Evolutionary conservation across 2,797 vertebrate genomes (phyloP).

Genomic region (Craterocephalus amniculus): DNA sequence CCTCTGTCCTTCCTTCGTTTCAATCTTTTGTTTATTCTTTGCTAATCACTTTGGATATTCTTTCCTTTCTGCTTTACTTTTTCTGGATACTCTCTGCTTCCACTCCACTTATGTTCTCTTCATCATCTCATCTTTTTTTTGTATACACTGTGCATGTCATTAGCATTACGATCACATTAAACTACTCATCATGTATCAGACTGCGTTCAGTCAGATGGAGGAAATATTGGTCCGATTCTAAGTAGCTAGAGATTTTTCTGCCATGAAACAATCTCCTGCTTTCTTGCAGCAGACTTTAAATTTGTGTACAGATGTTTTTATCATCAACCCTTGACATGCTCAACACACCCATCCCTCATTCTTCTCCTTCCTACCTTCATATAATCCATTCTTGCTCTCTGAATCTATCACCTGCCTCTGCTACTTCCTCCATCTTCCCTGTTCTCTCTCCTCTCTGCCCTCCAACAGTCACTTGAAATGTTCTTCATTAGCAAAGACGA

Average conservation of each 20-base stretch:
- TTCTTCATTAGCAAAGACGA: constrained; percentile 50
- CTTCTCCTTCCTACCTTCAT: not conserved
- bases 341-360: no score
- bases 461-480: constrained; percentile 55
- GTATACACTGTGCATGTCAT: no score
- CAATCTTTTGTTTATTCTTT: no score
- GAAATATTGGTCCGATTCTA: no score
- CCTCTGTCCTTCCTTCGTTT: not conserved
- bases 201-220: no score
- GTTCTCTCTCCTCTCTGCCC: constrained; percentile 21
- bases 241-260: no score
- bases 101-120: not conserved
- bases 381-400: not conserved
- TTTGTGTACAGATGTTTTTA: not conserved
- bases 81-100: not conserved
- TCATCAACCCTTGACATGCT: not conserved
- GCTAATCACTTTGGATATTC: not conserved
- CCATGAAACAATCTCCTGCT: no score
- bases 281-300: not conserved
- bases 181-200: no score
- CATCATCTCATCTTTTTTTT: no score
- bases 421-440: not conserved
- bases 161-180: no score
- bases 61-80: not conserved
- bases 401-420: not conserved